Conservation (phyloP, 2,113 vertebrate genomes). For the Ciconia boyciana region DNA sequence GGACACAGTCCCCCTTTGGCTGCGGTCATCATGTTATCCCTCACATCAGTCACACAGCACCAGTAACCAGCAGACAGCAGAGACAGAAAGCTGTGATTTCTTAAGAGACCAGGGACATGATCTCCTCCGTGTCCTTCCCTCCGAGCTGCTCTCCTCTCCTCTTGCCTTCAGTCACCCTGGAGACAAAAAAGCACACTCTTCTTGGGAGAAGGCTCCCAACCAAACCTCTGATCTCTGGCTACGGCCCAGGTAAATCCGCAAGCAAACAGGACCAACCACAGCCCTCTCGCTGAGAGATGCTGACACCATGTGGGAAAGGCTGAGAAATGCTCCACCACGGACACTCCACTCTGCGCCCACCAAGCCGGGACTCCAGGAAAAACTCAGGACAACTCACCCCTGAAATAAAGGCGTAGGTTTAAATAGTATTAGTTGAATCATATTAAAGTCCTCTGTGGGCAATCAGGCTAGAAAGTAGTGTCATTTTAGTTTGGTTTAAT, state of each 20-base stretch:
- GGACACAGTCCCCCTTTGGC: not conserved
- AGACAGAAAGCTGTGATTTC: not conserved
- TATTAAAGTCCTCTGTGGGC: not conserved
- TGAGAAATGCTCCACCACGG: not conserved
- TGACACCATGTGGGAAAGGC: constrained; percentile 51
- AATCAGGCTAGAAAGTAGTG: not conserved
- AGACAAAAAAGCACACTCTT: not conserved
- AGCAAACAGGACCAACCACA: fast-evolving
- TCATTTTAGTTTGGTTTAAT: not conserved
- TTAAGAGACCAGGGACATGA: not conserved
- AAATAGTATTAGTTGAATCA: fast-evolving
- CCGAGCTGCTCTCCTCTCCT: not conserved
- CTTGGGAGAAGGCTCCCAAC: not conserved
- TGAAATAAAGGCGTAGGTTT: not conserved
- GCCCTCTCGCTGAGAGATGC: not conserved
- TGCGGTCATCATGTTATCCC: not conserved
- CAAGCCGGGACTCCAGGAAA: fast-evolving
- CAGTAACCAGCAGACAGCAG: fast-evolving
- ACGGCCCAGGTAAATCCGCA: fast-evolving
- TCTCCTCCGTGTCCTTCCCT: not conserved
- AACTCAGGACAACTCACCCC: fast-evolving
- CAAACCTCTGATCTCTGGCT: not conserved
- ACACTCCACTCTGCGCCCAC: not conserved
- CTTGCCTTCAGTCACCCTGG: not conserved
- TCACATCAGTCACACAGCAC: not conserved